Percentiles rank a stretch among this genome's conserved stretches.
Evolutionary conservation across 2,113 vertebrate species (phyloP).

Genomic region (Rhombomys opimus): DNA sequence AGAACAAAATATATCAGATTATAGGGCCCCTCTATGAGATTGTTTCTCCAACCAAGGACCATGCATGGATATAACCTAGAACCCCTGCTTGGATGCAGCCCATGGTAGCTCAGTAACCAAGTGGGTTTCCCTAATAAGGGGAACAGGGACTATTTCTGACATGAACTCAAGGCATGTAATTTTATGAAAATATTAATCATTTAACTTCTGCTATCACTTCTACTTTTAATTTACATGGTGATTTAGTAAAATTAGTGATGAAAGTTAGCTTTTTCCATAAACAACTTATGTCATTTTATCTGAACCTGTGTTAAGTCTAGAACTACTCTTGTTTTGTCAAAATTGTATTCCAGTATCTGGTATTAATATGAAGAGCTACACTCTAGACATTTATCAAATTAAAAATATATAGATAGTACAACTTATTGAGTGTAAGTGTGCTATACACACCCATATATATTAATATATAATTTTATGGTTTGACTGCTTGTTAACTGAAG

Average conservation of each 20-base stretch:
- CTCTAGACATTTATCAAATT: neutral
- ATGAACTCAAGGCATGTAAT: neutral
- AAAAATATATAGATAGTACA: neutral
- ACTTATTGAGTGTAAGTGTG: neutral
- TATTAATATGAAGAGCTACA: neutral
- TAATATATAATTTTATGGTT: neutral
- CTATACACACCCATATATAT: neutral
- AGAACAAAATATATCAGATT: no score
- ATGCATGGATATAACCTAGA: no score
- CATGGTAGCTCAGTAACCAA: no score
- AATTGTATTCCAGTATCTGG: neutral
- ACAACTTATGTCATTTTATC: neutral
- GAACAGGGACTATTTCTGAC: no score
- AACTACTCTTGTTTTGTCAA: neutral
- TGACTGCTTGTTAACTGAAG: neutral
- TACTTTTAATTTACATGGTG: neutral
- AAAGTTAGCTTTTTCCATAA: neutral
- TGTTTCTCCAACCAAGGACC: no score
- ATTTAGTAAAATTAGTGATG: conserved; percentile 25
- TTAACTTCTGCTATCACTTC: neutral
- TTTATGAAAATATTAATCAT: neutral
- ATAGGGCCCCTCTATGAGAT: no score
- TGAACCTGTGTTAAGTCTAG: neutral
- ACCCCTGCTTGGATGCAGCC: no score
- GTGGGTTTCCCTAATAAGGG: no score